phyloP scores from a whole-genome alignment of 1,140 invertebrate species.

The Papilio xuthus region DNA sequence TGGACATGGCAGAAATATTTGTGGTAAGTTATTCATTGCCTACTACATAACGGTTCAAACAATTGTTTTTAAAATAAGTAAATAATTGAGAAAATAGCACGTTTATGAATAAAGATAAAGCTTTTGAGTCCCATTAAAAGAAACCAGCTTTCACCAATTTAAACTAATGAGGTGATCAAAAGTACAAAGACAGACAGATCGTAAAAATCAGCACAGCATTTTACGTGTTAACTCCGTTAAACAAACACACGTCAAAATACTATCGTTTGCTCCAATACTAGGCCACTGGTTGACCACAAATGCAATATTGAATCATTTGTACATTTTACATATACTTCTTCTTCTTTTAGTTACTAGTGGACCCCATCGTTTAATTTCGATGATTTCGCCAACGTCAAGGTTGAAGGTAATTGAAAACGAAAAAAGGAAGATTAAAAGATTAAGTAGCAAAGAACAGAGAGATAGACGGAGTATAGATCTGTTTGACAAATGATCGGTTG shows the following conservation, averaged over 20 bases:
- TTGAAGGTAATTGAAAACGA: no score
- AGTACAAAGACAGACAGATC: background rate
- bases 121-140: background rate
- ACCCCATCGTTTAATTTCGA: no score
- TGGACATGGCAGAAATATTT: background rate
- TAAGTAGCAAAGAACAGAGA: no score
- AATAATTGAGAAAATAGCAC: background rate
- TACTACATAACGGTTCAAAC: background rate
- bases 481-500: no score
- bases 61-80: background rate
- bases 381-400: no score
- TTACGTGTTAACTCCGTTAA: background rate
- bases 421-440: no score
- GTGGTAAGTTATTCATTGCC: background rate
- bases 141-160: background rate
- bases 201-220: background rate
- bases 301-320: background rate
- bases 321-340: background rate
- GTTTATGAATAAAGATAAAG: background rate
- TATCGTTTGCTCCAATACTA: background rate
- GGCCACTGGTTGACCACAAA: slow-evolving; percentile 6
- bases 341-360: no score
- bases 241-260: background rate
- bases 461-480: no score
- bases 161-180: background rate